Conservation (phyloP, 2,797 vertebrate species). For the Cichlasoma orientale region DNA sequence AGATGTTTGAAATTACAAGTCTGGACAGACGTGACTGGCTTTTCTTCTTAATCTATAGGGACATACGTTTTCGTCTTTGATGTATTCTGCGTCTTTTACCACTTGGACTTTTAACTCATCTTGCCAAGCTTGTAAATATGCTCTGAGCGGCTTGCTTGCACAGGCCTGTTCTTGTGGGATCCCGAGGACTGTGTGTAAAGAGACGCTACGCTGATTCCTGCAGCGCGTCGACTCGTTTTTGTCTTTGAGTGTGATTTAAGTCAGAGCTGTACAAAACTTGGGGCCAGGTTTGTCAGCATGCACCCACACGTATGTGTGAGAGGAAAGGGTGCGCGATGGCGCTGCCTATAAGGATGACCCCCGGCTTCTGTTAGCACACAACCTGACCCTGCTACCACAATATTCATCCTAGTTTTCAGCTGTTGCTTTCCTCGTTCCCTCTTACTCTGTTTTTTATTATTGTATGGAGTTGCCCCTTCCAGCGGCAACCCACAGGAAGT, state of each 20-base stretch:
- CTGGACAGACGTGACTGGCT: conserved; percentile 23
- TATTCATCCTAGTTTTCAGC: conserved; percentile 51
- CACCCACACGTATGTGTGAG: background rate
- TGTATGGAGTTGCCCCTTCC: conserved; percentile 75
- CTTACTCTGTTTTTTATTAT: conserved; percentile 74
- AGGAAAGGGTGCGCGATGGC: background rate
- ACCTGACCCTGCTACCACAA: conserved; percentile 47
- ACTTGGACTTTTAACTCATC: conserved; percentile 22
- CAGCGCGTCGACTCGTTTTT: conserved; percentile 39
- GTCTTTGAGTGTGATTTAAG: conserved; percentile 30
- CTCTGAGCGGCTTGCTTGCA: conserved; percentile 46
- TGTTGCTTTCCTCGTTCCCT: conserved; percentile 54
- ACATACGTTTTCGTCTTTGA: conserved; percentile 36
- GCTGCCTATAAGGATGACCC: conserved; percentile 19
- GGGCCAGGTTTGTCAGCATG: conserved; percentile 54
- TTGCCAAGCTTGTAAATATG: conserved; percentile 37
- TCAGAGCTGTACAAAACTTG: conserved; percentile 26
- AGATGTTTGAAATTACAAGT: conserved; percentile 41
- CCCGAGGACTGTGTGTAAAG: conserved; percentile 43
- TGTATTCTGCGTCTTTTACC: conserved; percentile 35
- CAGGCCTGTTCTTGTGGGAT: conserved; percentile 44
- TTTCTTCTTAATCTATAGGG: conserved; percentile 24
- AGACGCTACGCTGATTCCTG: conserved; percentile 21
- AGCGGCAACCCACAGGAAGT: conserved; percentile 89
- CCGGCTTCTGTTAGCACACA: conserved; percentile 40